Conservation (phyloP, 2,888 invertebrate species). For the Hirtodrosophila alboralis region DNA sequence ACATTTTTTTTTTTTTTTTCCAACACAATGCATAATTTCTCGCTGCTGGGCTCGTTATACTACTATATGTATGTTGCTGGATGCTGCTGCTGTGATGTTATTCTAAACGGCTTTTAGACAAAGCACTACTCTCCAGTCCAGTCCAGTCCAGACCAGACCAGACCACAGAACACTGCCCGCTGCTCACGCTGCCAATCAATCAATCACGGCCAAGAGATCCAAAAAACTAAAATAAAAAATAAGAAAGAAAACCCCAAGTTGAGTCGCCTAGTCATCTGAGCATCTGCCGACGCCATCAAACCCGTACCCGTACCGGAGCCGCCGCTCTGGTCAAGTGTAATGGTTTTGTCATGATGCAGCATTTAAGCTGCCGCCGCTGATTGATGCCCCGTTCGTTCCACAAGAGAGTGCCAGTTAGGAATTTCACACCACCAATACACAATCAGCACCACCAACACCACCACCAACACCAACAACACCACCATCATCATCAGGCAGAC, state of each 20-base stretch:
- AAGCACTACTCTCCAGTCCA: slow-evolving; percentile 48
- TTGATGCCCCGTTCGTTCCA: slow-evolving; percentile 67
- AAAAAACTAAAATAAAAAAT: no score
- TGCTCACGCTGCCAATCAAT: slow-evolving; percentile 83
- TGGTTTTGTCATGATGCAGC: slow-evolving; percentile 83
- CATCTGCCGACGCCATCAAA: slow-evolving; percentile 72
- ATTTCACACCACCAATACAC: slow-evolving; percentile 67
- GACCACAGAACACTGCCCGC: slow-evolving; percentile 39
- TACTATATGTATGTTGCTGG: slow-evolving; percentile 16
- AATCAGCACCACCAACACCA: slow-evolving; percentile 16
- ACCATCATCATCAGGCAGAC: slow-evolving; percentile 11
- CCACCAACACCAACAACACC: slow-evolving; percentile 13
- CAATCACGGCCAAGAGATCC: slow-evolving; percentile 64
- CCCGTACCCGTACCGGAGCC: slow-evolving; percentile 32
- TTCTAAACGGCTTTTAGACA: slow-evolving; percentile 81
- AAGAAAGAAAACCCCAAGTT: no score
- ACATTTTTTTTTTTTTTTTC: slow-evolving; percentile 42
- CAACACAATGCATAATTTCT: slow-evolving; percentile 74
- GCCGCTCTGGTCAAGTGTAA: slow-evolving; percentile 75
- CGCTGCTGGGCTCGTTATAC: slow-evolving; percentile 70
- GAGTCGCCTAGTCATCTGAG: slow-evolving; percentile 76
- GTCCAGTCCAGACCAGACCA: no score
- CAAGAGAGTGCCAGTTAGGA: slow-evolving; percentile 69
- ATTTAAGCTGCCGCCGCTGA: slow-evolving; percentile 78
- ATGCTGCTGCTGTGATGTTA: slow-evolving; percentile 56